Percentiles rank a stretch among this genome's conserved stretches.
Evolutionary conservation across 2,888 invertebrate species (phyloP).

Genomic region (Quadroppia sp.): DNA sequence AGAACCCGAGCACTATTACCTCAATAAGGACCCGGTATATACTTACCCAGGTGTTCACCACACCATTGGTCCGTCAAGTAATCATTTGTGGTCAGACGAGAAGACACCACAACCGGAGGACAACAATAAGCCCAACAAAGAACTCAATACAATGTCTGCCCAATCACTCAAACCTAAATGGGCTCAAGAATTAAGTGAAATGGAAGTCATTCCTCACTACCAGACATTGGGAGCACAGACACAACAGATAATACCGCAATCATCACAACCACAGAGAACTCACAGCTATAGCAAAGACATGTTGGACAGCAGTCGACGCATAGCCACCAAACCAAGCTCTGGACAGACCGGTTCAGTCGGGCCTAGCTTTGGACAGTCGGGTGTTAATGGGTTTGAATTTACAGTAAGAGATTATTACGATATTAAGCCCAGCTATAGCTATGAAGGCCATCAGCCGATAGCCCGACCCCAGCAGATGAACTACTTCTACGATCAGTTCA

Average conservation of each 20-base stretch:
- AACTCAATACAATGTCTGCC: not conserved
- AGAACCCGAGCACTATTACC: not conserved
- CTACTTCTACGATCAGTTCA: slow-evolving; percentile 15
- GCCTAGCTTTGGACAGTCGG: too few relatives aligned
- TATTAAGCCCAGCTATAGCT: not conserved
- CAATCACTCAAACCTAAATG: slow-evolving; percentile 3
- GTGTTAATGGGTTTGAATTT: not conserved
- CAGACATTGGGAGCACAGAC: not conserved
- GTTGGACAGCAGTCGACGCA: not conserved
- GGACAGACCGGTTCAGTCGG: too few relatives aligned
- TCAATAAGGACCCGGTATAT: not conserved
- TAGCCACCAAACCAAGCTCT: not conserved
- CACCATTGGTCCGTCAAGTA: not conserved
- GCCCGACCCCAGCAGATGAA: not conserved
- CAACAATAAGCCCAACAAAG: not conserved
- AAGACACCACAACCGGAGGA: not conserved
- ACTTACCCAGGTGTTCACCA: not conserved
- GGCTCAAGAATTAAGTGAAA: slow-evolving; percentile 1
- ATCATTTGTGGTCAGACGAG: slow-evolving; percentile 15
- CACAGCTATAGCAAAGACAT: not conserved
- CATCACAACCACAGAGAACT: not conserved
- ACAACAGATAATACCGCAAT: not conserved
- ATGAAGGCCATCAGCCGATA: not conserved
- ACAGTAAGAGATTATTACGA: not conserved
- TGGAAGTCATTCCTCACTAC: slow-evolving; percentile 1